phyloP scores from a whole-genome alignment of 2,797 vertebrate genomes.

The Limnodromus scolopaceus region DNA sequence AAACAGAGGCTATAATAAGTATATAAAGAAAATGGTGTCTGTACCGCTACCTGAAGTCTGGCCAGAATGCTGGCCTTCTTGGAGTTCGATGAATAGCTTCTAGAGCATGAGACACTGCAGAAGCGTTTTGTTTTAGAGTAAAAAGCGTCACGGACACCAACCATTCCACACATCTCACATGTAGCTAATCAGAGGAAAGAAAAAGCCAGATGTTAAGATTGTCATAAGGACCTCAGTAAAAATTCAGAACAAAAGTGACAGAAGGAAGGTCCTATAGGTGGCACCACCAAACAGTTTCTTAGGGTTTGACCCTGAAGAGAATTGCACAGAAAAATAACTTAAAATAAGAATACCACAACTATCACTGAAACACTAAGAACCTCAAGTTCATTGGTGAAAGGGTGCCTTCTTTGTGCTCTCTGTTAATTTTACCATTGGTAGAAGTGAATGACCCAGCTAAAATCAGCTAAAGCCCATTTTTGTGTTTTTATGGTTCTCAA shows the following conservation, averaged over 20 bases:
- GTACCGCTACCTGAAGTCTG: conserved; percentile 94
- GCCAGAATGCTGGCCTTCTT: conserved; percentile 99
- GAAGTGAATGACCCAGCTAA: not conserved
- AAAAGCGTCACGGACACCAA: conserved; percentile 97
- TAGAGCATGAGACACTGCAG: conserved; percentile 98
- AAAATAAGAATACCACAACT: not conserved
- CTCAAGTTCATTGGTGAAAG: not conserved
- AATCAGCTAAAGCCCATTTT: rapidly evolving
- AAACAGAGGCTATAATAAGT: not conserved
- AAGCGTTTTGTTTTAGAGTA: conserved; percentile 99
- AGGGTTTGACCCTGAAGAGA: not conserved
- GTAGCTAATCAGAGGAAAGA: conserved; percentile 84
- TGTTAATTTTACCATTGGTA: not conserved
- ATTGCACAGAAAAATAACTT: not conserved
- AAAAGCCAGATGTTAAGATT: not conserved
- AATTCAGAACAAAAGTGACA: not conserved
- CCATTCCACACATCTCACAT: conserved; percentile 99
- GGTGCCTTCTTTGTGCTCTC: not conserved
- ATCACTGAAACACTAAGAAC: not conserved
- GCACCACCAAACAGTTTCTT: not conserved
- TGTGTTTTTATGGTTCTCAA: not conserved
- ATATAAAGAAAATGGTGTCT: conserved; percentile 77
- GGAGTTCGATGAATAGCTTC: conserved; percentile 99
- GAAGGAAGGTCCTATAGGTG: not conserved
- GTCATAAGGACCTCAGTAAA: not conserved